Conservation (phyloP, 2,113 vertebrate species). For the Lucifuga dentata region DNA sequence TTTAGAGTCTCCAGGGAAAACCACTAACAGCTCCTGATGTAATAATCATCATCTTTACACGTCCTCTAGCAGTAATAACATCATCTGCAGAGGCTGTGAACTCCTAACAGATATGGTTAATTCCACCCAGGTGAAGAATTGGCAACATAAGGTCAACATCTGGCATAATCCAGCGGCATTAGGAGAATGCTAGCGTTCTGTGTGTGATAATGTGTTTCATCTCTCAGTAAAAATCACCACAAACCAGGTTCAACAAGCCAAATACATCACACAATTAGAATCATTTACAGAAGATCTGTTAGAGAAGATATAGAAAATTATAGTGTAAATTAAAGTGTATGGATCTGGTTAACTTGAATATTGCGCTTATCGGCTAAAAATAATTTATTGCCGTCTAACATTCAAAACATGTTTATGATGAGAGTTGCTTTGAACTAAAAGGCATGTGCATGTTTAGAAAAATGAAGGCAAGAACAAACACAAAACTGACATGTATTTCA, state of each 20-base stretch:
- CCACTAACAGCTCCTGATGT: slow-evolving; percentile 45
- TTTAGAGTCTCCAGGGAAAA: slow-evolving; percentile 20
- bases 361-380: no score
- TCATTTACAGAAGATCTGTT: no score
- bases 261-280: no score
- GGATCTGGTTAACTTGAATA: no score
- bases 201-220: slow-evolving; percentile 1
- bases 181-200: slow-evolving; percentile 23
- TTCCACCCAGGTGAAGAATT: slow-evolving; percentile 59
- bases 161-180: slow-evolving; percentile 33
- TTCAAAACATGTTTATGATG: no score
- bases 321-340: no score
- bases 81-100: slow-evolving; percentile 63
- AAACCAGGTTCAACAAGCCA: neutral
- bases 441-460: no score
- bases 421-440: no score
- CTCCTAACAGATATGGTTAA: slow-evolving; percentile 62
- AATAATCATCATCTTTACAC: slow-evolving; percentile 64
- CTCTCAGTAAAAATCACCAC: slow-evolving; percentile 1
- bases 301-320: no score
- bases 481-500: no score
- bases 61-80: slow-evolving; percentile 61
- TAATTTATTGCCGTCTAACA: no score
- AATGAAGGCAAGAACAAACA: no score
- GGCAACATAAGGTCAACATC: slow-evolving; percentile 45